Base-by-base conservation (phyloP, 1,140 invertebrate genomes). In the Branchinecta lindahli region DNA sequence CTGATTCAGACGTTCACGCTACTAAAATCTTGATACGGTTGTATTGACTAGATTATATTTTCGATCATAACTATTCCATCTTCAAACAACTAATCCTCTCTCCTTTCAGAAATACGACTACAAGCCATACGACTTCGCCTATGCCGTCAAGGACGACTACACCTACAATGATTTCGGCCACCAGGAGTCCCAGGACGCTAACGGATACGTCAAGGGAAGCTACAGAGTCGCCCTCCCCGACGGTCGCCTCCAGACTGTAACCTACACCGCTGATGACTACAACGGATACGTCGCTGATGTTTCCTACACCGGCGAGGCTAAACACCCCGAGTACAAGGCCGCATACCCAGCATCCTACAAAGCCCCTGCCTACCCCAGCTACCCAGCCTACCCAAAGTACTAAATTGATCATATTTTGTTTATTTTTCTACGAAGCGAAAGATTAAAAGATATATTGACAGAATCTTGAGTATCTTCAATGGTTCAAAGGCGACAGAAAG, bases 181-280 rank as follows among this genome's bases (percentile, higher is more conserved):
- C 18, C 52, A 61, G 18, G 52, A 61, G 18, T 15, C 12, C 18
- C 52, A 61, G 18, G 52, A 61, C 6, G 52, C 12, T 20, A 61
- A 61, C 12, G 52, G 52, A 61, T 61, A 61, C 18, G 52, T 61
- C 52, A 61, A 12, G 52, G 52, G 52, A 15, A 61, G 52, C 52
- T 61, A 61, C 52, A 12, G 52, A 61, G 52, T 61, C 18, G 52
- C 52, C 52, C 52, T 61, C 18, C 52, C 52, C 18, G 52, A 61
- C 18, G 52, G 52, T 61, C 52, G 52, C 18, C 52, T 15, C 52
- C 52, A 61, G 18, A 61, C 52, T 15, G 52, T 61, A 61, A 61
- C 52, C 18, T 61, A 61, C 52, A 61, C 52, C 18, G 52, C 52
- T 61, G 52, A 61, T 20, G 52, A 61, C 18, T 61, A 61, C 52